Percentiles rank a stretch among this genome's conserved stretches.
Conservation (phyloP, 2,797 vertebrate species). For the Halcyon smyrnensis region DNA sequence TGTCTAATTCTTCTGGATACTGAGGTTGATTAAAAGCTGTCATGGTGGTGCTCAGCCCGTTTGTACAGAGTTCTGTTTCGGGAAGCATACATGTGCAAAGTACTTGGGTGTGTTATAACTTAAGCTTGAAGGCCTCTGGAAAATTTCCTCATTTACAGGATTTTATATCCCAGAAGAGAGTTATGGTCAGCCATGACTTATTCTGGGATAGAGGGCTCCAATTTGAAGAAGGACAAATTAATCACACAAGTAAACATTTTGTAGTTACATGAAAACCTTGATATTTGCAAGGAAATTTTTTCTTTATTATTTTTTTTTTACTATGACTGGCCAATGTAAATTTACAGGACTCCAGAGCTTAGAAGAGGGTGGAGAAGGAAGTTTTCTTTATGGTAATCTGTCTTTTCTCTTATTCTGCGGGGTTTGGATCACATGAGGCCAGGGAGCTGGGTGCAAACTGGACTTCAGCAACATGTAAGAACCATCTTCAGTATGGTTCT, state of each 20-base stretch:
- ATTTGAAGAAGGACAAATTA: neutral
- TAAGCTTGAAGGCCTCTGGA: neutral
- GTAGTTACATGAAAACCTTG: neutral
- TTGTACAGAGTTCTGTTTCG: neutral
- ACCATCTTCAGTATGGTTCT: neutral
- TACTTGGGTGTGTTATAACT: neutral
- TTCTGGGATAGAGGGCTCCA: neutral
- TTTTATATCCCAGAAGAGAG: neutral
- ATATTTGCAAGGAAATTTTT: neutral
- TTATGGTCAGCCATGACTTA: neutral
- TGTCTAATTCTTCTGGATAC: neutral
- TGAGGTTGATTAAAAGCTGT: neutral
- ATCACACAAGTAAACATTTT: neutral
- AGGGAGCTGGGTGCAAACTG: neutral
- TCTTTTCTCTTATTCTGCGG: neutral
- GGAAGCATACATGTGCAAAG: neutral
- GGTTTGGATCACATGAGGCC: neutral
- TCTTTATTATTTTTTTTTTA: neutral
- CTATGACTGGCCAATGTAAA: neutral
- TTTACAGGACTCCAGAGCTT: neutral
- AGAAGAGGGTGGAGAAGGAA: neutral
- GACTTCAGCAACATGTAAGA: neutral
- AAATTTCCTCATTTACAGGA: neutral
- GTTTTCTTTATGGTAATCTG: neutral
- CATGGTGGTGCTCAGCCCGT: neutral